phyloP scores from a whole-genome alignment of 2,113 vertebrate genomes.

The Saccopteryx bilineata region DNA sequence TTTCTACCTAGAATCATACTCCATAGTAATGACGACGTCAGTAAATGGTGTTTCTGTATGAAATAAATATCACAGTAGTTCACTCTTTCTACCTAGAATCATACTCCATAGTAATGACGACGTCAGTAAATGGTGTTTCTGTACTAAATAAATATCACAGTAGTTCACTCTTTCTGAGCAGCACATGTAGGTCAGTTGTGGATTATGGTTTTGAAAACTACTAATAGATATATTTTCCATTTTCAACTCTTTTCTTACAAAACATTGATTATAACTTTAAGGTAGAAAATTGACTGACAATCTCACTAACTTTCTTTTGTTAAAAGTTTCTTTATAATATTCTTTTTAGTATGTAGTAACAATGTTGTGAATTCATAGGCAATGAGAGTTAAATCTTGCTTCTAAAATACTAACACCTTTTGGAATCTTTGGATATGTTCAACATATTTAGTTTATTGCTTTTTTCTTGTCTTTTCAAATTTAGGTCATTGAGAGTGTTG shows the following conservation, averaged over 20 bases:
- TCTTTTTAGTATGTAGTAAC: not conserved
- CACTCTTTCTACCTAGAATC: not conserved
- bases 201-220: not conserved
- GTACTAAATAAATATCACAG: not conserved
- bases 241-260: not conserved
- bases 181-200: not conserved
- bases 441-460: not conserved
- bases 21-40: not conserved
- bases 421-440: not conserved
- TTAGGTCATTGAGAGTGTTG: constrained; percentile 1
- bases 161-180: not conserved
- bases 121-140: not conserved
- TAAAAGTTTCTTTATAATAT: not conserved
- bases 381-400: constrained; percentile 6
- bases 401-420: not conserved
- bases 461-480: constrained; percentile 42
- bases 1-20: not conserved
- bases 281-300: not conserved
- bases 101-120: not conserved
- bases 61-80: not conserved
- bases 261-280: not conserved
- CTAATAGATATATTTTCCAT: not conserved
- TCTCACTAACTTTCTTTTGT: not conserved
- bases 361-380: not conserved
- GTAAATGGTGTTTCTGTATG: not conserved